Conservation (phyloP, 2,888 invertebrate species). For the Platycheirus albimanus region DNA sequence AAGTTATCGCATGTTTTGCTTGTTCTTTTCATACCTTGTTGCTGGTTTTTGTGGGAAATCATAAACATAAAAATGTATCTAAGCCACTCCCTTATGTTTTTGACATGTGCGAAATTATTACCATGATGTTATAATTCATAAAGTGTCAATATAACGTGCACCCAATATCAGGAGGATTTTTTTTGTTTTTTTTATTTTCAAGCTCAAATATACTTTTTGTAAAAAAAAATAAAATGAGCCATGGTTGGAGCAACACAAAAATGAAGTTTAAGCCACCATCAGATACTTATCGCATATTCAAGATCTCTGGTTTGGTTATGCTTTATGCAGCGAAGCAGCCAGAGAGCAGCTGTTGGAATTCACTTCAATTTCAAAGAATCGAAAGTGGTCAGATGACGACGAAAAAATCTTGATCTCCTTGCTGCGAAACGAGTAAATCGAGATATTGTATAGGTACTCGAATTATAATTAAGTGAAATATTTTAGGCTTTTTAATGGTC, state of each 20-base stretch:
- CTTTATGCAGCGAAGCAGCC: constrained; percentile 31
- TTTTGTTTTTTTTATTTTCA: too few species aligned
- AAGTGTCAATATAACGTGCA: constrained; percentile 60
- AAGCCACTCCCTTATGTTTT: constrained; percentile 52
- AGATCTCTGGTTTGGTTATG: constrained; percentile 54
- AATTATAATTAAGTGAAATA: constrained; percentile 47
- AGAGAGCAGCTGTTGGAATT: constrained; percentile 39
- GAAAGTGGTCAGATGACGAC: constrained; percentile 62
- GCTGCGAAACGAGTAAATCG: constrained; percentile 45
- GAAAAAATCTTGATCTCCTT: constrained; percentile 53
- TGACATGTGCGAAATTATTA: constrained; percentile 62
- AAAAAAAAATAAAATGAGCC: constrained; percentile 24
- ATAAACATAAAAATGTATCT: constrained; percentile 40
- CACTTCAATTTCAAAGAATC: constrained; percentile 52
- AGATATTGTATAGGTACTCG: constrained; percentile 30
- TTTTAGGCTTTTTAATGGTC: constrained; percentile 15
- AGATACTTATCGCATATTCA: constrained; percentile 58
- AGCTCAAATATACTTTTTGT: background rate
- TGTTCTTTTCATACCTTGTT: constrained; percentile 47
- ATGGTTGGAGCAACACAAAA: constrained; percentile 33
- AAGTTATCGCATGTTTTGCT: constrained; percentile 60
- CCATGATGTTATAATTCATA: constrained; percentile 58
- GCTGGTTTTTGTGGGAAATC: background rate
- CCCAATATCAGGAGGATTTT: background rate
- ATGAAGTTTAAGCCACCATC: constrained; percentile 47